Conservation (phyloP, 2,888 invertebrate species). For the Rhorus exstirpatorius region DNA sequence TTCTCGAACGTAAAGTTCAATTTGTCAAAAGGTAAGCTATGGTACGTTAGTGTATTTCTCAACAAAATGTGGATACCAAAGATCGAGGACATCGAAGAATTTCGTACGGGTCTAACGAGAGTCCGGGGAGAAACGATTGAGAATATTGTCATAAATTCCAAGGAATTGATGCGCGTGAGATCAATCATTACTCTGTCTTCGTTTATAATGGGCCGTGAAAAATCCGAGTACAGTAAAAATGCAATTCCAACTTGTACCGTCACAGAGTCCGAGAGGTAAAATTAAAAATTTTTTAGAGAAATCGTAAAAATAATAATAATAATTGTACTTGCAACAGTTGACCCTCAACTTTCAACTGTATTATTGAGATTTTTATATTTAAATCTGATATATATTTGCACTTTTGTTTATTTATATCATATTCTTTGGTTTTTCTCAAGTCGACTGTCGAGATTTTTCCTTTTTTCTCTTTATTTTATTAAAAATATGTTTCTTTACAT, state of each 20-base stretch:
- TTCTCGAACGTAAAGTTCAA: slow-evolving; percentile 91
- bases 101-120: slow-evolving; percentile 71
- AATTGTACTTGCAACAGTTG: neutral
- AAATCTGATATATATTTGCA: neutral
- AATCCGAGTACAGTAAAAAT: slow-evolving; percentile 73
- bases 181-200: slow-evolving; percentile 79
- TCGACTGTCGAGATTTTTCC: too few species aligned
- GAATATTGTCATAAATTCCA: slow-evolving; percentile 62
- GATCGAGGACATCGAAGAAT: slow-evolving; percentile 74
- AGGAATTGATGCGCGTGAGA: slow-evolving; percentile 76
- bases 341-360: too few species aligned
- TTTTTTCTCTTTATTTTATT: too few species aligned
- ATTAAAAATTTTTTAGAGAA: neutral
- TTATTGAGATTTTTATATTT: too few species aligned
- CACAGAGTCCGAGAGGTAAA: slow-evolving; percentile 79
- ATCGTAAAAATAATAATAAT: neutral
- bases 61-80: slow-evolving; percentile 86
- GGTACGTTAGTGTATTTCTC: slow-evolving; percentile 89
- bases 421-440: too few species aligned
- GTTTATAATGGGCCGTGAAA: slow-evolving; percentile 74
- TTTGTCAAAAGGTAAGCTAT: slow-evolving; percentile 91
- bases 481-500: neutral
- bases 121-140: slow-evolving; percentile 64
- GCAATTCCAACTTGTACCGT: slow-evolving; percentile 75
- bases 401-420: too few species aligned